Percentiles rank a stretch among this genome's conserved stretches.
phyloP scores from a whole-genome alignment of 2,113 vertebrate genomes.

The Colius striatus region DNA sequence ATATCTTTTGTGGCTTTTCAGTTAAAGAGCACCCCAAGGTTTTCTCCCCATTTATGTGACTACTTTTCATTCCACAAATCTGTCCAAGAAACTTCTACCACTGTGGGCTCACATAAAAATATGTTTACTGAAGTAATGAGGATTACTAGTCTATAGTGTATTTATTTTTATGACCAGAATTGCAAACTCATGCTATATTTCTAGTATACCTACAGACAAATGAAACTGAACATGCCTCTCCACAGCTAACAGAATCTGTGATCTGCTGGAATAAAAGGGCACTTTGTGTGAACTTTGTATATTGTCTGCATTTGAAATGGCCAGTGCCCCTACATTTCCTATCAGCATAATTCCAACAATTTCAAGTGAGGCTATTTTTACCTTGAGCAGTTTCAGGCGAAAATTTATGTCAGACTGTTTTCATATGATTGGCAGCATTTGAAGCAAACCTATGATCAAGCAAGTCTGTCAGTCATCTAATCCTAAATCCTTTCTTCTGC shows the following conservation, averaged over 20 bases:
- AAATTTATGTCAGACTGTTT: neutral
- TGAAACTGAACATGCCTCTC: neutral
- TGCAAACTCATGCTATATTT: neutral
- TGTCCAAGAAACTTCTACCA: neutral
- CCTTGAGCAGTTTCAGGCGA: neutral
- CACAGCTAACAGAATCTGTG: neutral
- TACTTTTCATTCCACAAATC: neutral
- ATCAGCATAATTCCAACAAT: neutral
- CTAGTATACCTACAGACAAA: neutral
- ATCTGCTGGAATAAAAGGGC: neutral
- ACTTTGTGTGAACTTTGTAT: neutral
- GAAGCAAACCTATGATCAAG: neutral
- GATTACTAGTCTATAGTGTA: neutral
- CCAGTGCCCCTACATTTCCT: neutral
- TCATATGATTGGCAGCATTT: neutral
- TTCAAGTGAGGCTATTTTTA: neutral
- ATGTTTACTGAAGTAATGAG: neutral
- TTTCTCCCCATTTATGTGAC: neutral
- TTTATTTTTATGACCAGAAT: neutral
- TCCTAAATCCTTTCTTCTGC: neutral
- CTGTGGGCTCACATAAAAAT: neutral
- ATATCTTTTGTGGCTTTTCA: neutral
- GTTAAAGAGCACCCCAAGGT: neutral
- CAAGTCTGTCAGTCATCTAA: neutral
- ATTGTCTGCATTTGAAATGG: neutral